Evolutionary conservation across 2,113 vertebrate species (phyloP).

Genomic region (Stigmatopora argus): DNA sequence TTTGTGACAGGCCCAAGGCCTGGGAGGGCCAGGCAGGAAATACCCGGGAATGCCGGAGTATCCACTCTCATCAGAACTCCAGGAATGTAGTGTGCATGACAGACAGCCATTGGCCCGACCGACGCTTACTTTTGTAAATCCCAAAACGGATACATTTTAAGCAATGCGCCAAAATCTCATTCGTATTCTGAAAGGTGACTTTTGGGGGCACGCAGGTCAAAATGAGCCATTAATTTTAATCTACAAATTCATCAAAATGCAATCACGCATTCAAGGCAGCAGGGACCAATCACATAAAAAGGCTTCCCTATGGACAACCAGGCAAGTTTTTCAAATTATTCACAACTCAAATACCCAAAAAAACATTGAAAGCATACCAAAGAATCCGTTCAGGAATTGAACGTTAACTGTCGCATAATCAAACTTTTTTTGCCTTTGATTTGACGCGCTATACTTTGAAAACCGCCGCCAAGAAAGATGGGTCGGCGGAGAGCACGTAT

Average conservation of each 20-base stretch:
- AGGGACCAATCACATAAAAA: background rate
- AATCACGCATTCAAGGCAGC: background rate
- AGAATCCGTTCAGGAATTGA: too few species aligned
- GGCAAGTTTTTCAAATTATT: constrained; percentile 5
- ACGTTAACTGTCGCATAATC: background rate
- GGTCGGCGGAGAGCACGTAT: constrained; percentile 28
- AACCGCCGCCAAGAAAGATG: constrained; percentile 11
- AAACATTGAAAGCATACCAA: background rate
- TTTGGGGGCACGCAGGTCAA: too few species aligned
- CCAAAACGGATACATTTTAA: too few species aligned
- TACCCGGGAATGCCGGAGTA: constrained; percentile 32
- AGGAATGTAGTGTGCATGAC: constrained; percentile 31
- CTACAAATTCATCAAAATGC: too few species aligned
- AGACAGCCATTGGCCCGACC: constrained; percentile 2
- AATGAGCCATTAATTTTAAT: background rate
- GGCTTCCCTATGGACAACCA: constrained; percentile 23
- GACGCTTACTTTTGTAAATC: background rate
- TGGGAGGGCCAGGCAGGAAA: constrained; percentile 51
- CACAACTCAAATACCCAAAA: constrained; percentile 2
- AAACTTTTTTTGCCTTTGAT: constrained; percentile 6
- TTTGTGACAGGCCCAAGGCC: constrained; percentile 20
- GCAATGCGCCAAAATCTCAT: too few species aligned
- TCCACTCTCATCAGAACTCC: constrained; percentile 25
- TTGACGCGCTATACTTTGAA: constrained; percentile 8
- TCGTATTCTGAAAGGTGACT: too few species aligned